These are phyloP conservation scores for Diplazon laetatorius DNA, from an alignment of 2,888 invertebrate genomes.

Conservation along the genomic window DNA sequence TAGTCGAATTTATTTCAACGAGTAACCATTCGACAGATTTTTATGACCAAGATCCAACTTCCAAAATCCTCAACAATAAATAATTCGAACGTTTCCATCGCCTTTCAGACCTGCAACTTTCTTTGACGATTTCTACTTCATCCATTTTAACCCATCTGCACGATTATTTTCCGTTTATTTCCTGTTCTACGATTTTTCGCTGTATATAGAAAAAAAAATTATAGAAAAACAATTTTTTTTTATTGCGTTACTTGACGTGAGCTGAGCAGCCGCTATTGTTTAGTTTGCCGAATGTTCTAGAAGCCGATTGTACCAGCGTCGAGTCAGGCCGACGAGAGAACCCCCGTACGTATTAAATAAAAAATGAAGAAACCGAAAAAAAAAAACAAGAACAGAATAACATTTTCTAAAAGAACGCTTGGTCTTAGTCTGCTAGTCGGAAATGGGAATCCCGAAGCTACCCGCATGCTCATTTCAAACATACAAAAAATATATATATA, in stretches of 20 bases:
- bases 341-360: constrained; percentile 87
- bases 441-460: neutral
- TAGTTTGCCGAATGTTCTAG: constrained; percentile 81
- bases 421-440: constrained; percentile 29
- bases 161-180: constrained; percentile 20
- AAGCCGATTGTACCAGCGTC: constrained; percentile 72
- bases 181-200: constrained; percentile 19
- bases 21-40: constrained; percentile 22
- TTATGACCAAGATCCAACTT: constrained; percentile 27
- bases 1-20: too few relatives aligned
- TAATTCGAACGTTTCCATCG: constrained; percentile 83
- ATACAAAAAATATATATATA: neutral
- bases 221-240: too few relatives aligned
- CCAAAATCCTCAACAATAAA: constrained; percentile 67
- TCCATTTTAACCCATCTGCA: neutral
- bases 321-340: constrained; percentile 85
- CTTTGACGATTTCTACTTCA: constrained; percentile 74
- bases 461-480: constrained; percentile 28
- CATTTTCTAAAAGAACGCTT: constrained; percentile 20
- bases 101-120: constrained; percentile 85
- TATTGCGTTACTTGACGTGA: constrained; percentile 64
- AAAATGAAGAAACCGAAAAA: constrained; percentile 21
- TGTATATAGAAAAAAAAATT: too few relatives aligned
- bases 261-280: constrained; percentile 71
- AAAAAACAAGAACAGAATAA: too few relatives aligned